phyloP scores from a whole-genome alignment of 2,797 vertebrate species.

The Protonibea diacanthus region DNA sequence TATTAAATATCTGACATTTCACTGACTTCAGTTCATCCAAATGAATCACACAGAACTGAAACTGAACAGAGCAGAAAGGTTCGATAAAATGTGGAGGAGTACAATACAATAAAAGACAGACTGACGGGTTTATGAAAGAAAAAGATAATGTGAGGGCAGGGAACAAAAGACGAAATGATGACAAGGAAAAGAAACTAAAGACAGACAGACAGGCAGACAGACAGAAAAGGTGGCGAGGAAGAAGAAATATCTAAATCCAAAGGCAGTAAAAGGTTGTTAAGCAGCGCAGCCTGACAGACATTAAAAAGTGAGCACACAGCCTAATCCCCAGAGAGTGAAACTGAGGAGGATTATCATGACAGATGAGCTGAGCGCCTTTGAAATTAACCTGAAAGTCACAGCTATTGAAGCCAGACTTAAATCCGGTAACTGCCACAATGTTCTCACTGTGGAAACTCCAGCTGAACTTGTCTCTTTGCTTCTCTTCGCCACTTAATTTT shows the following conservation, averaged over 20 bases:
- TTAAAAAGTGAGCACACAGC: conserved; percentile 6
- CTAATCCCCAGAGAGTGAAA: conserved; percentile 41
- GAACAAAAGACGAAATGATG: conserved; percentile 1
- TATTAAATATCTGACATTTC: background rate
- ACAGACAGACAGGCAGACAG: background rate
- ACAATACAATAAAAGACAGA: background rate
- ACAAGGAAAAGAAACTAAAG: conserved; percentile 1
- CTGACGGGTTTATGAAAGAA: background rate
- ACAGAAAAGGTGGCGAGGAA: background rate
- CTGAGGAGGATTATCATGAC: conserved; percentile 36
- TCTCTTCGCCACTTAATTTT: background rate
- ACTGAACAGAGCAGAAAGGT: background rate
- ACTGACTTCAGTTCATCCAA: background rate
- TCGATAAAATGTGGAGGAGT: background rate
- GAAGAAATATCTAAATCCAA: background rate
- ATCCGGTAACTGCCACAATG: conserved; percentile 2
- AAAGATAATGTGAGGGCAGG: background rate
- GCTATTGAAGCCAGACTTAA: conserved; percentile 13
- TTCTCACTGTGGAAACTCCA: conserved; percentile 16
- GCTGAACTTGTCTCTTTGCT: background rate
- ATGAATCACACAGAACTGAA: background rate
- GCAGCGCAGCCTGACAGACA: conserved; percentile 13
- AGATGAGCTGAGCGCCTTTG: conserved; percentile 25
- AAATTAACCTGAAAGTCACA: conserved; percentile 23
- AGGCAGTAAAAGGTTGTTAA: conserved; percentile 6